Conservation (phyloP, 2,113 vertebrate species). For the Lontra canadensis region DNA sequence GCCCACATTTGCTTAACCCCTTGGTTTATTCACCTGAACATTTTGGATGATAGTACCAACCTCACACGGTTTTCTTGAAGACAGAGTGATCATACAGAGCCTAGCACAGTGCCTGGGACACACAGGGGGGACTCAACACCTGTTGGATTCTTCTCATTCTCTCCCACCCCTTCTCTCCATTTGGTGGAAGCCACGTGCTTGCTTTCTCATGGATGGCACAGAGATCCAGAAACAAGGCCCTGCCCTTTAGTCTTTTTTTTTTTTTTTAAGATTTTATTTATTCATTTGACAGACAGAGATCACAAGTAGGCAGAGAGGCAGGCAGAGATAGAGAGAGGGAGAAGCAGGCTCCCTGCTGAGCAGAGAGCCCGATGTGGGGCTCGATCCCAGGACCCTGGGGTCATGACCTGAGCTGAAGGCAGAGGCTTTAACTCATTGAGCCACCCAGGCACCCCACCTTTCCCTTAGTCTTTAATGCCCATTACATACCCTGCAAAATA, state of each 20-base stretch:
- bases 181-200: background rate
- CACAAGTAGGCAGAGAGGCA: too few relatives aligned
- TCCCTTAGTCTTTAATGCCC: background rate
- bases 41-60: background rate
- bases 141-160: background rate
- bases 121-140: background rate
- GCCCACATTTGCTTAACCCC: background rate
- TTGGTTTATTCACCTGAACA: background rate
- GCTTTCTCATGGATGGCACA: background rate
- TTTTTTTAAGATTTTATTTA: too few relatives aligned
- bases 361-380: too few relatives aligned
- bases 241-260: too few relatives aligned
- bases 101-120: background rate
- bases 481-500: background rate
- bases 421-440: too few relatives aligned
- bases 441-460: too few relatives aligned
- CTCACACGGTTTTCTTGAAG: background rate
- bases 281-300: too few relatives aligned
- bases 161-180: background rate
- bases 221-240: background rate
- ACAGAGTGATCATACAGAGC: background rate
- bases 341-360: too few relatives aligned
- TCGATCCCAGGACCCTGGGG: too few relatives aligned
- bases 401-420: too few relatives aligned
- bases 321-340: too few relatives aligned